A percentile compares a stretch with the other conserved stretches of the same genome.
phyloP scores from a whole-genome alignment of 2,113 vertebrate species.

The Kryptolebias marmoratus region DNA sequence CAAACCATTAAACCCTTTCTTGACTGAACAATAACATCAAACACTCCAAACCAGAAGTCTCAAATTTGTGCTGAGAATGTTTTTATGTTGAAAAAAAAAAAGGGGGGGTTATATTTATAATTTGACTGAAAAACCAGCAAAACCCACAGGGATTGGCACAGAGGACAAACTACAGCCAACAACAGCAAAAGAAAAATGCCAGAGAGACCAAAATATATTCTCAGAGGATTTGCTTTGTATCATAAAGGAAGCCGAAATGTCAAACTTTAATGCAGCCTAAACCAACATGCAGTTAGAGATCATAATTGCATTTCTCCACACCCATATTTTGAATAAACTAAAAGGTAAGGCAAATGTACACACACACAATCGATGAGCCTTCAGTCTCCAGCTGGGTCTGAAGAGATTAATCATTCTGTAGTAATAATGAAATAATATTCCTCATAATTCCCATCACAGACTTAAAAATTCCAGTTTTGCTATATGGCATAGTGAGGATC shows the following conservation, averaged over 20 bases:
- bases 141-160: slow-evolving; percentile 13
- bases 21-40: background rate
- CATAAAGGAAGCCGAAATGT: slow-evolving; percentile 13
- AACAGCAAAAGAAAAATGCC: slow-evolving; percentile 24
- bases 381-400: slow-evolving; percentile 52
- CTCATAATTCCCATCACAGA: slow-evolving; percentile 60
- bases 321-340: slow-evolving; percentile 18
- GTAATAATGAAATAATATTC: slow-evolving; percentile 63
- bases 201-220: background rate
- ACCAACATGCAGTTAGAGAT: slow-evolving; percentile 36
- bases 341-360: slow-evolving; percentile 27
- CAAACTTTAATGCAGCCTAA: slow-evolving; percentile 12
- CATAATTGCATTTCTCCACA: slow-evolving; percentile 33
- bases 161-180: slow-evolving; percentile 26
- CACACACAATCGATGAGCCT: slow-evolving; percentile 34
- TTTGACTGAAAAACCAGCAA: background rate
- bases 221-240: background rate
- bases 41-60: background rate
- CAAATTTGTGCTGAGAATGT: background rate
- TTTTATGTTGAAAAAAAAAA: background rate
- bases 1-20: slow-evolving; percentile 1
- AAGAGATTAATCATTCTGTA: slow-evolving; percentile 68
- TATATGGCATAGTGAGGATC: slow-evolving; percentile 47
- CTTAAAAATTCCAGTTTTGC: slow-evolving; percentile 55
- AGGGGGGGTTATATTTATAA: slow-evolving; percentile 12